Percentiles rank a stretch among this genome's conserved stretches.
These are phyloP conservation scores for Plutomurus gul DNA, from an alignment of 1,140 invertebrate genomes.

Conservation along the genomic window DNA sequence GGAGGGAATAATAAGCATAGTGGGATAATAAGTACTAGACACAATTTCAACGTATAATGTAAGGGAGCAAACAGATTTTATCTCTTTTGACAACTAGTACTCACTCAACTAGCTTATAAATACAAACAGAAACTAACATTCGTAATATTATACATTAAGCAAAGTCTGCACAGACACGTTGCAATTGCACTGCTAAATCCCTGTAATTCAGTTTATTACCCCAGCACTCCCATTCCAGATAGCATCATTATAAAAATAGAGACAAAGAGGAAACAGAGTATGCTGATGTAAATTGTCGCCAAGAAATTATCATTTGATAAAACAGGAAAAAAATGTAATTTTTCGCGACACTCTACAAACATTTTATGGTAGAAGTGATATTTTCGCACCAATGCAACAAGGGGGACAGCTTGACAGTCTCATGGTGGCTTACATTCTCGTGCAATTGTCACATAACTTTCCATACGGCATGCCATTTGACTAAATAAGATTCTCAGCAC, in stretches of 20 bases:
- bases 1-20: not conserved
- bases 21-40: not conserved
- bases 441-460: conserved; percentile 32
- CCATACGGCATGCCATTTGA: not conserved
- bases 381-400: conserved; percentile 5
- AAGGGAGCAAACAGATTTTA: conserved; percentile 7
- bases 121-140: not conserved
- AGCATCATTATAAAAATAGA: not conserved
- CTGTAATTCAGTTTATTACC: conserved; percentile 7
- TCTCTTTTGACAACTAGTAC: conserved; percentile 4
- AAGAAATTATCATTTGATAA: conserved; percentile 22
- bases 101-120: conserved; percentile 11
- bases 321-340: conserved; percentile 7
- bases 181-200: not conserved
- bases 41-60: not conserved
- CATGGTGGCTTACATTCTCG: not conserved
- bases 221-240: not conserved
- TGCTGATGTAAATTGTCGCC: not conserved
- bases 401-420: not conserved
- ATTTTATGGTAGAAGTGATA: not conserved
- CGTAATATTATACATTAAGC: not conserved
- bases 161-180: not conserved
- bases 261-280: not conserved
- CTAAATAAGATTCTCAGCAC: too few species aligned
- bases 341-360: not conserved